phyloP scores from a whole-genome alignment of 2,797 vertebrate genomes.

The Pangasius mekongensis region DNA sequence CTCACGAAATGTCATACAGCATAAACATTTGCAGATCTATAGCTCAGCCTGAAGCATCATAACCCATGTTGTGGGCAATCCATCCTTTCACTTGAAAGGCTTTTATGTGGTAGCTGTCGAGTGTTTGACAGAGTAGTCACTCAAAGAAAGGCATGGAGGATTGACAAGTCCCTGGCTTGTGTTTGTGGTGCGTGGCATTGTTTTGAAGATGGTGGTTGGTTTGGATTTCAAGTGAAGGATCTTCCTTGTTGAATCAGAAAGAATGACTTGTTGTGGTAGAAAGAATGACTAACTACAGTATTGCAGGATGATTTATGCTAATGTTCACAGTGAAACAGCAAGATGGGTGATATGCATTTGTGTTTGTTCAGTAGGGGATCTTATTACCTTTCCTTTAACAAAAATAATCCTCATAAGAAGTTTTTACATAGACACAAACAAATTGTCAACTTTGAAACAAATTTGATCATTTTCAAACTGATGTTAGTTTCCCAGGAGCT shows the following conservation, averaged over 20 bases:
- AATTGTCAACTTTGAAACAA: not conserved
- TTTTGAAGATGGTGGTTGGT: conserved; percentile 59
- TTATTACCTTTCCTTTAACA: not conserved
- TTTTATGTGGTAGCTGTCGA: conserved; percentile 56
- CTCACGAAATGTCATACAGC: conserved; percentile 40
- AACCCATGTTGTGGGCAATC: conserved; percentile 44
- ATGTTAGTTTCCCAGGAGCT: not conserved
- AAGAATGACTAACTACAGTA: not conserved
- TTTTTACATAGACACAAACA: not conserved
- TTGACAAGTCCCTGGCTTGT: conserved; percentile 65
- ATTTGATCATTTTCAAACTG: not conserved
- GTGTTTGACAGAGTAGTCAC: conserved; percentile 56
- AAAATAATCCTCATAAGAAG: not conserved
- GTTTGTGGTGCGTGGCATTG: conserved; percentile 59
- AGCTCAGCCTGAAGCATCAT: conserved; percentile 53
- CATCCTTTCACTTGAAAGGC: conserved; percentile 57
- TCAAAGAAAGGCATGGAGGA: conserved; percentile 63
- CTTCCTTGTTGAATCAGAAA: conserved; percentile 51
- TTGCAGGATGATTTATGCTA: not conserved
- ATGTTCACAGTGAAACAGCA: not conserved
- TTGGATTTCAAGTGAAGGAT: not conserved
- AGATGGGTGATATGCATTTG: not conserved
- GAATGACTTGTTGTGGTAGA: not conserved
- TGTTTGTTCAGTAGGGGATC: not conserved
- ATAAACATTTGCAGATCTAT: conserved; percentile 63